Conservation (phyloP, 2,888 invertebrate species). For the Pandemis cinnamomeana region DNA sequence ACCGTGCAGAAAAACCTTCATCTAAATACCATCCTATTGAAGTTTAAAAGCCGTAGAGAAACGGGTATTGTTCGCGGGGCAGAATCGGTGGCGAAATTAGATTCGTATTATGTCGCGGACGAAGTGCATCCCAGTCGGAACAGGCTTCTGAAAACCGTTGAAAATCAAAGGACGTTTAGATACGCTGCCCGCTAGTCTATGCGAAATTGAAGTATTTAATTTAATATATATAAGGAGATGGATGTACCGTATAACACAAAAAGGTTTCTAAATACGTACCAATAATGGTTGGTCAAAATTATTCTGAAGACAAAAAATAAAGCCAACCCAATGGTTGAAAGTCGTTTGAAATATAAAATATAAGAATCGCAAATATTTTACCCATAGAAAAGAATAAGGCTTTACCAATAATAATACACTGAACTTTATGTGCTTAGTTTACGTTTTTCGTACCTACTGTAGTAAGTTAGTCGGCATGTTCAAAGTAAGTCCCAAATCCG, state of each 20-base stretch:
- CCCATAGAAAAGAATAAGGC: neutral
- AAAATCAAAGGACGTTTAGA: slow-evolving; percentile 48
- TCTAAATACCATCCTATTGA: slow-evolving; percentile 82
- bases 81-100: slow-evolving; percentile 82
- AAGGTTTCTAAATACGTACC: neutral
- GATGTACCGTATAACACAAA: neutral
- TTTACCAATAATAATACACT: neutral
- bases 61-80: slow-evolving; percentile 73
- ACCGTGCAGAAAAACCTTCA: slow-evolving; percentile 72
- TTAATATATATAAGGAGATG: neutral
- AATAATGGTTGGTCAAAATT: neutral
- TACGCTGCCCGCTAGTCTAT: slow-evolving; percentile 27
- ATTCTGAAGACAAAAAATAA: too few relatives aligned
- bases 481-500: slow-evolving; percentile 10
- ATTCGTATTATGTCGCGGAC: slow-evolving; percentile 73
- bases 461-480: slow-evolving; percentile 17
- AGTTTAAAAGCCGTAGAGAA: slow-evolving; percentile 83
- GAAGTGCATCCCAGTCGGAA: slow-evolving; percentile 47
- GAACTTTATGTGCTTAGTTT: neutral
- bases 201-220: neutral
- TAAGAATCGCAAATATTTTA: too few relatives aligned
- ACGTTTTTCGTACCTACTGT: neutral
- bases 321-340: neutral
- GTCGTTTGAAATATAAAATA: neutral
- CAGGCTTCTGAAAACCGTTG: slow-evolving; percentile 50